phyloP scores from a whole-genome alignment of 2,888 invertebrate species.

The Eretmocerus hayati region DNA sequence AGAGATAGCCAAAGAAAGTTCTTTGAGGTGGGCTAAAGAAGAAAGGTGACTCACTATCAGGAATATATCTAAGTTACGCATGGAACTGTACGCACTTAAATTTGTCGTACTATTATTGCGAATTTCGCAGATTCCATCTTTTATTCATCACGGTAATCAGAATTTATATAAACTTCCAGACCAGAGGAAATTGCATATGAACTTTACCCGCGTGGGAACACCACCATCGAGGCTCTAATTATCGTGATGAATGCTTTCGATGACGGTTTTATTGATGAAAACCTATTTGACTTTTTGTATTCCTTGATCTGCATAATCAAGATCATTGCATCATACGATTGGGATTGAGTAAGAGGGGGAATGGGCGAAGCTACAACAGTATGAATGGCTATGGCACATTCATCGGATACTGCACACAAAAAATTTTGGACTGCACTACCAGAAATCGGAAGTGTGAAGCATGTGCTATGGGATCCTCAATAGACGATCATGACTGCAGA shows the following conservation, averaged over 20 bases:
- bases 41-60: neutral
- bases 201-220: neutral
- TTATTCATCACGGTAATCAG: neutral
- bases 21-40: neutral
- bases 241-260: too few species aligned
- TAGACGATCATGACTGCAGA: too few species aligned
- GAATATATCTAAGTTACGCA: neutral
- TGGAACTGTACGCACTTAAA: neutral
- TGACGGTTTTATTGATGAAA: too few species aligned
- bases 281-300: too few species aligned
- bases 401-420: conserved; percentile 1
- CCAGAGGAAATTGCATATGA: neutral
- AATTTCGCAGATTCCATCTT: neutral
- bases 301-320: too few species aligned
- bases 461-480: neutral
- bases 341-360: conserved; percentile 2
- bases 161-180: neutral
- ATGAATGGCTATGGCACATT: neutral
- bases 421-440: neutral
- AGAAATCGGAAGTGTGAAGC: neutral
- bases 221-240: too few species aligned
- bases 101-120: neutral
- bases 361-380: conserved; percentile 3
- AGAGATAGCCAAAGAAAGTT: neutral
- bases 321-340: neutral